Evolutionary conservation across 2,888 invertebrate genomes (phyloP).

Genomic region (Syrista parreyssii): DNA sequence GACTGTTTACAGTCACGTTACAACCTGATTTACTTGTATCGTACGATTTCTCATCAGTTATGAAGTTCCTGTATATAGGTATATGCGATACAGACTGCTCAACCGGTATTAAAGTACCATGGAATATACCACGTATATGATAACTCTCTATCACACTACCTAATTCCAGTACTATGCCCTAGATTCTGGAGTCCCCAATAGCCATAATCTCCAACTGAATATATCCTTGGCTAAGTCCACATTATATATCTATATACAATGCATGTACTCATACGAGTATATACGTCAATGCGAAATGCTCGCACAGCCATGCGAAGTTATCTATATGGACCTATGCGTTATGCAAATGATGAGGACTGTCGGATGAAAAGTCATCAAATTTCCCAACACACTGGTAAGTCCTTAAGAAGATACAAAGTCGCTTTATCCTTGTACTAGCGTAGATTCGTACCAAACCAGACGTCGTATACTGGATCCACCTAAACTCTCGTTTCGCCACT

Average conservation of each 20-base stretch:
- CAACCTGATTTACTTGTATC: neutral
- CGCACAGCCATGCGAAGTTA: neutral
- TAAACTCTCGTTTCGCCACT: neutral
- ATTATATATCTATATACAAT: neutral
- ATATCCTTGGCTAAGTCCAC: neutral
- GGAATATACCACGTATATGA: neutral
- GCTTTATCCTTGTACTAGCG: neutral
- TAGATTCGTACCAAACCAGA: neutral
- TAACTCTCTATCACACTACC: neutral
- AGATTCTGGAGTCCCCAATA: neutral
- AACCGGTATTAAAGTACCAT: neutral
- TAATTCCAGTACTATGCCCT: neutral
- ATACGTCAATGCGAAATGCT: neutral
- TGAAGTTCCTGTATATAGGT: neutral
- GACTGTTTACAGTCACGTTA: neutral
- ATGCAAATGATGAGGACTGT: neutral
- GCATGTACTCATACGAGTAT: neutral
- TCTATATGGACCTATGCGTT: neutral
- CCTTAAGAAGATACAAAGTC: neutral
- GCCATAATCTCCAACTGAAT: neutral
- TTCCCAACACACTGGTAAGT: neutral
- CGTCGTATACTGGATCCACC: neutral
- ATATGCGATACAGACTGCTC: neutral
- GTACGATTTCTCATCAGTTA: neutral
- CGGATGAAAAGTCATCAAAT: neutral